Percentiles rank a stretch among this genome's conserved stretches.
Conservation (phyloP, 2,888 invertebrate genomes). For the Drosophila nr. perissopoda region DNA sequence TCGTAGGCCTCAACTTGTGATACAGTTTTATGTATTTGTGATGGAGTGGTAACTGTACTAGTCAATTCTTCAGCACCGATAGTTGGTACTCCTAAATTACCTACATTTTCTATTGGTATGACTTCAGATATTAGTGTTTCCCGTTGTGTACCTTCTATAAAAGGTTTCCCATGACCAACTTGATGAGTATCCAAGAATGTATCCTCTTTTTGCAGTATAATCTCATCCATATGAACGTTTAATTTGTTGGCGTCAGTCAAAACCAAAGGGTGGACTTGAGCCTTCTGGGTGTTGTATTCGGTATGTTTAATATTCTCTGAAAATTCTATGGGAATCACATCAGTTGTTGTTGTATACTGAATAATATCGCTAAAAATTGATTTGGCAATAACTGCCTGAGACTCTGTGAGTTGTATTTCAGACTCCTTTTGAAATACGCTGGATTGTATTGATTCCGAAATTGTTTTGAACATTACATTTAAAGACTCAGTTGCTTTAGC, state of each 20-base stretch:
- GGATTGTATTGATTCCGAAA: constrained; percentile 48
- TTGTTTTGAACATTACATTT: constrained; percentile 52
- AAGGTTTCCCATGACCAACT: constrained; percentile 56
- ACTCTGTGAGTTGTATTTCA: constrained; percentile 25
- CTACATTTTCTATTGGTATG: constrained; percentile 62
- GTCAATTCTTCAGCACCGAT: constrained; percentile 2
- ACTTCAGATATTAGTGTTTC: constrained; percentile 71
- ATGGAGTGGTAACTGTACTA: constrained; percentile 31
- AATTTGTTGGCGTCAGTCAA: constrained; percentile 49
- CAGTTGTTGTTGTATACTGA: constrained; percentile 54
- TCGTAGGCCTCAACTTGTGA: constrained; percentile 65
- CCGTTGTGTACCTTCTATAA: constrained; percentile 69
- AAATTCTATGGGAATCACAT: constrained; percentile 59
- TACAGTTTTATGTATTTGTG: constrained; percentile 63
- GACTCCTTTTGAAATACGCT: constrained; percentile 66
- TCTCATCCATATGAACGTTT: constrained; percentile 50
- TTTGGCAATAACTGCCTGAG: constrained; percentile 43
- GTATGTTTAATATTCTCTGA: constrained; percentile 31
- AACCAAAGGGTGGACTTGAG: constrained; percentile 16
- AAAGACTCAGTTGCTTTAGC: constrained; percentile 49
- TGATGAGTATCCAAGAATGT: constrained; percentile 12
- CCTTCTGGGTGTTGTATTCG: constrained; percentile 18
- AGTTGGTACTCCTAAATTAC: constrained; percentile 22
- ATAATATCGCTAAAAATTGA: constrained; percentile 53
- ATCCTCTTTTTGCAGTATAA: constrained; percentile 68